Percentiles rank a stretch among this genome's conserved stretches.
phyloP scores from a whole-genome alignment of 2,797 vertebrate species.

The Mus spretus region DNA sequence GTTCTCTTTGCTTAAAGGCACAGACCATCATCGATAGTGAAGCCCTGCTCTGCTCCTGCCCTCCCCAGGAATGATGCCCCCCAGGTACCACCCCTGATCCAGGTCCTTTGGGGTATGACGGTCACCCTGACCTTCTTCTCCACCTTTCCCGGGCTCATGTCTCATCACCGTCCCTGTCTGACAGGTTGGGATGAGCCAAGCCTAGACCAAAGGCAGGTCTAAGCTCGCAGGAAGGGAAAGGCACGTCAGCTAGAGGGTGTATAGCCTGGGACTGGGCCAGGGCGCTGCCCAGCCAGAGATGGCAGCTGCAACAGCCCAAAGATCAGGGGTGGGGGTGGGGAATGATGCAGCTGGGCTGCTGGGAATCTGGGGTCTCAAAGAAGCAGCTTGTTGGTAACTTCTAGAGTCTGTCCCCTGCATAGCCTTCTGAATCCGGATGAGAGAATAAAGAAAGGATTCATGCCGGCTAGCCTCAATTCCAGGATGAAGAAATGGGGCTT shows the following conservation, averaged over 20 bases:
- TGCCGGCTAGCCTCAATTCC: neutral
- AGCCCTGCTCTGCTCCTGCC: neutral
- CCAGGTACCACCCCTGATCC: neutral
- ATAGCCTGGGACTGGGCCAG: conserved; percentile 46
- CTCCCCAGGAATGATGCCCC: too few relatives aligned
- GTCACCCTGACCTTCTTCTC: neutral
- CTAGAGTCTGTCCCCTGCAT: neutral
- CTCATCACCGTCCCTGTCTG: conserved; percentile 60
- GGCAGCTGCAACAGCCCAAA: conserved; percentile 65
- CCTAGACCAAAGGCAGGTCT: conserved; percentile 69
- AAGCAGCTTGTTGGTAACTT: conserved; percentile 39
- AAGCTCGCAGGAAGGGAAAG: conserved; percentile 54
- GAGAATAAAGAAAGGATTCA: conserved; percentile 22
- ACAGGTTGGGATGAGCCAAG: conserved; percentile 34
- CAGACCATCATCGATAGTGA: too few relatives aligned
- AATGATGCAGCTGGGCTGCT: neutral
- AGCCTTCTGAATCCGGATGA: neutral
- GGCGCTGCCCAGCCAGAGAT: conserved; percentile 36
- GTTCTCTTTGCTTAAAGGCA: neutral
- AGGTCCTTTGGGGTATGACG: neutral
- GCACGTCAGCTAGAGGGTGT: conserved; percentile 58
- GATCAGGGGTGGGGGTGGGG: neutral
- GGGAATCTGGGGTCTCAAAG: conserved; percentile 60
- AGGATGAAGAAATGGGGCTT: neutral
- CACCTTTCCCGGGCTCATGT: neutral